Conservation (phyloP, 2,888 invertebrate species). For the Tetragonula carbonaria region DNA sequence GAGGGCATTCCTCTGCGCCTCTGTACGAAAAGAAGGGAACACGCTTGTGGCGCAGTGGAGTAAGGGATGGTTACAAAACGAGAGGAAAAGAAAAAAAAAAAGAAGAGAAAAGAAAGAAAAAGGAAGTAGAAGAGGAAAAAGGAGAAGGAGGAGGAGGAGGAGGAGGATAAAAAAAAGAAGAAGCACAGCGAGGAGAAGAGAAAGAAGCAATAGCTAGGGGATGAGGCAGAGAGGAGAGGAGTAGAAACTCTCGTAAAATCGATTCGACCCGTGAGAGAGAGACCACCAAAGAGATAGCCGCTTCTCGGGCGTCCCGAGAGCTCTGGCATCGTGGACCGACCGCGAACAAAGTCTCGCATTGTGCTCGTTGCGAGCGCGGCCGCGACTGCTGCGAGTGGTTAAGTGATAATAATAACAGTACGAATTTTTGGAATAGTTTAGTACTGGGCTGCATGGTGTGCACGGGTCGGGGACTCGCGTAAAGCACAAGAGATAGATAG, state of each 20-base stretch:
- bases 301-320: constrained; percentile 35
- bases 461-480: neutral
- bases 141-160: neutral
- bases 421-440: constrained; percentile 79
- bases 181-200: neutral
- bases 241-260: constrained; percentile 68
- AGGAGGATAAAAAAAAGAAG: neutral
- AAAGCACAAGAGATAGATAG: neutral
- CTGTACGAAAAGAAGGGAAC: neutral
- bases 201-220: constrained; percentile 1
- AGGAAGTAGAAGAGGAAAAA: neutral
- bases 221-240: constrained; percentile 42
- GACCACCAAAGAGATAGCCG: constrained; percentile 57
- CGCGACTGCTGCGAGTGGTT: constrained; percentile 66
- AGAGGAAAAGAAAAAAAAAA: neutral
- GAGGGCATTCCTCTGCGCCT: constrained; percentile 13
- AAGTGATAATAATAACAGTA: constrained; percentile 78
- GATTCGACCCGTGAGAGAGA: constrained; percentile 64
- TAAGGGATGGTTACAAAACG: neutral
- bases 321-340: constrained; percentile 42
- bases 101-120: neutral
- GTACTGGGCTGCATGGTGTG: constrained; percentile 36
- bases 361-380: constrained; percentile 41
- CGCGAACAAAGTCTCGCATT: constrained; percentile 70
- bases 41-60: neutral